phyloP scores from a whole-genome alignment of 2,113 vertebrate genomes.

The Psittacula cyanocephala region DNA sequence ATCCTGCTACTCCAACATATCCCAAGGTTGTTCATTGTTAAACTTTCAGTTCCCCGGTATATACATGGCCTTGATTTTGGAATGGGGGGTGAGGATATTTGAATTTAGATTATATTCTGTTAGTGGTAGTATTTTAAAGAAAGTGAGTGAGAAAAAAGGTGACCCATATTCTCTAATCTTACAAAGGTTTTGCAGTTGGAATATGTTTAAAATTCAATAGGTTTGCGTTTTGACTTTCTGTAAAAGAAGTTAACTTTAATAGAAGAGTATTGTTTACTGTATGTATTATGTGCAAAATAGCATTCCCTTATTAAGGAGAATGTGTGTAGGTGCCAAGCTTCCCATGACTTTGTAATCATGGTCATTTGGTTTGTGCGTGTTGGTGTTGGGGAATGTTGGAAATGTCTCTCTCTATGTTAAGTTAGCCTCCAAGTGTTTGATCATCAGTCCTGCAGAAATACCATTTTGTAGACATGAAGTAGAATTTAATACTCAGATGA shows the following conservation, averaged over 20 bases:
- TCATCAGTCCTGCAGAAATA: not conserved
- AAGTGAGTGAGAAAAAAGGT: not conserved
- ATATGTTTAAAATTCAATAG: not conserved
- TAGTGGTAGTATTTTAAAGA: not conserved
- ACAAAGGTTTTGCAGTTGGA: not conserved
- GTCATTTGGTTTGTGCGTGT: not conserved
- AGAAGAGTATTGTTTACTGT: not conserved
- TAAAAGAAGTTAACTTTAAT: not conserved
- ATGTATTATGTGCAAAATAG: not conserved
- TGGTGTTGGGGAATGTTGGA: conserved; percentile 15
- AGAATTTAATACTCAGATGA: not conserved
- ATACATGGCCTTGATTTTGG: not conserved
- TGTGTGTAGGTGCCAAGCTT: not conserved
- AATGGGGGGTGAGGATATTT: not conserved
- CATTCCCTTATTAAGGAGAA: not conserved
- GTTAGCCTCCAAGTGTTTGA: not conserved
- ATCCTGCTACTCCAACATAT: not conserved
- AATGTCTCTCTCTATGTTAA: not conserved
- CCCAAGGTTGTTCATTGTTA: not conserved
- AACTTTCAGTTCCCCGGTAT: not conserved
- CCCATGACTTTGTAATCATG: not conserved
- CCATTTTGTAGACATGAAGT: not conserved
- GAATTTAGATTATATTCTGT: not conserved
- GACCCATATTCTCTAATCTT: not conserved
- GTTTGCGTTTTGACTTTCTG: not conserved